Conservation (phyloP, 2,797 vertebrate species). For the Cossypha caffra region DNA sequence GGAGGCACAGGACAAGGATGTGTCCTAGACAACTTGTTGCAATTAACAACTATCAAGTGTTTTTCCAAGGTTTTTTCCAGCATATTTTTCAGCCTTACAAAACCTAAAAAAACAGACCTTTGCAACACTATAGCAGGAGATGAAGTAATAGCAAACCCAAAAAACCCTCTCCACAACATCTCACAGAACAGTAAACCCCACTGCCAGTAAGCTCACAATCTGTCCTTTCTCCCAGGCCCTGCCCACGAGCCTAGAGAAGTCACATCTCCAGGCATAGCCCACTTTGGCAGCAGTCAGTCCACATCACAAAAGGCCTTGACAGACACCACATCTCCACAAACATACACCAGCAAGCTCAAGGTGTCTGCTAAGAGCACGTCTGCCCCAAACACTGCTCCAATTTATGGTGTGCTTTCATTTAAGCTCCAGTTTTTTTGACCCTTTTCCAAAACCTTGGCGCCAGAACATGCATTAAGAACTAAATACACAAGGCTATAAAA, state of each 20-base stretch:
- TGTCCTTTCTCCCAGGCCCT: not conserved
- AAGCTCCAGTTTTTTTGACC: not conserved
- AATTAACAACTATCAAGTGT: not conserved
- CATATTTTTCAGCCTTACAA: not conserved
- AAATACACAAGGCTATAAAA: not conserved
- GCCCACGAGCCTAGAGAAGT: rapidly evolving
- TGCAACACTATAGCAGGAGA: not conserved
- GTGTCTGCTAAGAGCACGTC: not conserved
- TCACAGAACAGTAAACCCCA: not conserved
- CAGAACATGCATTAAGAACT: not conserved
- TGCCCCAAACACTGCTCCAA: not conserved
- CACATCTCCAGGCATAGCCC: not conserved
- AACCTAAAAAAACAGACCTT: not conserved
- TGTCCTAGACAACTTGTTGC: not conserved
- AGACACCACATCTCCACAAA: not conserved
- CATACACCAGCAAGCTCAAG: not conserved
- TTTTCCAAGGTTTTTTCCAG: not conserved
- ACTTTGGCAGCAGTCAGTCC: not conserved
- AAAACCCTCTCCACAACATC: not conserved
- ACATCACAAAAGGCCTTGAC: not conserved
- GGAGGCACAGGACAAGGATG: not conserved
- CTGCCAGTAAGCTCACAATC: not conserved
- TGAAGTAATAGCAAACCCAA: not conserved
- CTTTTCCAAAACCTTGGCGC: not conserved
- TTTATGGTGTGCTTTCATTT: not conserved